phyloP scores from a whole-genome alignment of 1,140 invertebrate genomes.

The Apocrypta bakeri region DNA sequence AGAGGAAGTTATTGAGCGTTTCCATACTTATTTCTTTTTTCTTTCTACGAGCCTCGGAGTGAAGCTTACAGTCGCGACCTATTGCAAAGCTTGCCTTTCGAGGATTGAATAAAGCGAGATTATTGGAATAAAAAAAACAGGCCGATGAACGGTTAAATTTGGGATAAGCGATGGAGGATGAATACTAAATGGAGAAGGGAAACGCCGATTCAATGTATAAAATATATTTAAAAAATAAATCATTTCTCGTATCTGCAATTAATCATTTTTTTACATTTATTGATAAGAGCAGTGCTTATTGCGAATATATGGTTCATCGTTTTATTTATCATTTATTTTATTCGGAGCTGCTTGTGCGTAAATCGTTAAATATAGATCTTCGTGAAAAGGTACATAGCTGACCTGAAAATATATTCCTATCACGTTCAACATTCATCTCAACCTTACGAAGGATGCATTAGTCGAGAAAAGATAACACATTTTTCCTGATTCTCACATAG shows the following conservation, averaged over 20 bases:
- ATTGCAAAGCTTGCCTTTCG: slow-evolving; percentile 54
- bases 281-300: no score
- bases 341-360: background rate
- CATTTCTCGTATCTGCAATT: no score
- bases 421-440: background rate
- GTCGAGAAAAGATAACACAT: background rate
- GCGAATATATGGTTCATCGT: no score
- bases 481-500: background rate
- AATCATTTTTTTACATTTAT: no score
- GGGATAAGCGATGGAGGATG: slow-evolving; percentile 61
- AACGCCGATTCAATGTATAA: slow-evolving; percentile 16
- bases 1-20: no score
- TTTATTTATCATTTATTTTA: no score
- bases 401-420: background rate
- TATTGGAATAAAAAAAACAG: slow-evolving; percentile 60
- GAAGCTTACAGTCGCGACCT: slow-evolving; percentile 46
- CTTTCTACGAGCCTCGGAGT: background rate
- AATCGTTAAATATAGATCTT: background rate
- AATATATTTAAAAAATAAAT: background rate
- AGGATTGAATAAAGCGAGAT: slow-evolving; percentile 65
- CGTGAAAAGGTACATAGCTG: background rate
- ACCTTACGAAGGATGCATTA: background rate
- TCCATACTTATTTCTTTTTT: slow-evolving; percentile 13
- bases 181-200: slow-evolving; percentile 63
- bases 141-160: slow-evolving; percentile 61